Evolutionary conservation across 2,113 vertebrate genomes (phyloP).

Genomic region (Atherinomorus stipes): DNA sequence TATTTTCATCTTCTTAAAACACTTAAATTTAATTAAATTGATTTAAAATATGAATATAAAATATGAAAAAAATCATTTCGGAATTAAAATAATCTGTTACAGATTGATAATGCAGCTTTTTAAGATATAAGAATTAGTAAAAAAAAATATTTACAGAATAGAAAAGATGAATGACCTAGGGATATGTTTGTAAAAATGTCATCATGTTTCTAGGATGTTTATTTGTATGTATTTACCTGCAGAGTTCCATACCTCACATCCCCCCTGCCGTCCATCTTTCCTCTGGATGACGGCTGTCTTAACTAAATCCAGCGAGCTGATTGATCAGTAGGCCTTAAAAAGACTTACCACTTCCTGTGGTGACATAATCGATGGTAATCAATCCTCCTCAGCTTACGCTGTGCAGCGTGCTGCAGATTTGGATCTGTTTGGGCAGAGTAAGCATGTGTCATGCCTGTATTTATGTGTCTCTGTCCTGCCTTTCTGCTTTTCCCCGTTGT

Average conservation of each 20-base stretch:
- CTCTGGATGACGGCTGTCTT: conserved; percentile 40
- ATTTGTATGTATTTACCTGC: neutral
- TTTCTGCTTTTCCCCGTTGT: conserved; percentile 1
- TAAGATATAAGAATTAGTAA: too few species aligned
- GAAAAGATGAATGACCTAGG: too few species aligned
- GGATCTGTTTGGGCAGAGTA: conserved; percentile 6
- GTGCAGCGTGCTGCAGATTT: conserved; percentile 19
- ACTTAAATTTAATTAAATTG: too few species aligned
- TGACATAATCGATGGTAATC: conserved; percentile 66
- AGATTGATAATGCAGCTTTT: too few species aligned
- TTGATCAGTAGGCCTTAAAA: conserved; percentile 59
- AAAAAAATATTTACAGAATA: too few species aligned
- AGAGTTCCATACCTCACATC: neutral
- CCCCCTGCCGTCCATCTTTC: neutral
- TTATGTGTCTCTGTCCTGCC: neutral
- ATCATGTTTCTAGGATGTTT: neutral
- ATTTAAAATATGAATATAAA: too few species aligned
- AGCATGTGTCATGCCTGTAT: neutral
- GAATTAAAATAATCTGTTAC: too few species aligned
- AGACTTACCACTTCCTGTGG: conserved; percentile 57
- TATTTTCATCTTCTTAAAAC: too few species aligned
- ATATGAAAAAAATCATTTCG: too few species aligned
- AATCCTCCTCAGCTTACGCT: conserved; percentile 38
- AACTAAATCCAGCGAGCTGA: conserved; percentile 47
- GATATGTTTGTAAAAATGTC: too few species aligned